Conservation (phyloP, 1,140 invertebrate species). For the Tigriopus japonicus region DNA sequence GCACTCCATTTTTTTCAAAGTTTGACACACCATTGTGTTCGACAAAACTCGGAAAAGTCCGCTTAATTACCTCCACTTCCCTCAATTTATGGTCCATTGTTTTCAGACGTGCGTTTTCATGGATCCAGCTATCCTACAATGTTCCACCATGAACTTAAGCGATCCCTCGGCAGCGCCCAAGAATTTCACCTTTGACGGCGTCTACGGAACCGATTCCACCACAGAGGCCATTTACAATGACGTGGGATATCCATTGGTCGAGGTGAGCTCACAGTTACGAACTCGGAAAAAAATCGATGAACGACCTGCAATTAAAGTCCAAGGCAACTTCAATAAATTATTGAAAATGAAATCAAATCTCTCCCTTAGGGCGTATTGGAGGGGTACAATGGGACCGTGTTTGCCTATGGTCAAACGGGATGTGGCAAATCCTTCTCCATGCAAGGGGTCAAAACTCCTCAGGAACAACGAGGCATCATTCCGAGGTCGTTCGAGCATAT, state of each 20-base stretch:
- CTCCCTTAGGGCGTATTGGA: conserved; percentile 48
- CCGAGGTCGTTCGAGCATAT: conserved; percentile 73
- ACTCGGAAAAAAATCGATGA: neutral
- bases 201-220: conserved; percentile 37
- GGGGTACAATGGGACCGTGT: conserved; percentile 69
- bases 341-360: neutral
- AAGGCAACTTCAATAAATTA: no score
- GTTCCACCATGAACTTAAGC: conserved; percentile 36
- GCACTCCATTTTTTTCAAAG: no score
- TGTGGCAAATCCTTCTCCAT: conserved; percentile 43
- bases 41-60: no score
- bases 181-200: conserved; percentile 52
- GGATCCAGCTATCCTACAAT: conserved; percentile 34
- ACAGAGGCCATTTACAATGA: conserved; percentile 47
- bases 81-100: conserved; percentile 20
- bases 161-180: conserved; percentile 41
- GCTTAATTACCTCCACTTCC: no score
- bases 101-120: conserved; percentile 52
- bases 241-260: conserved; percentile 43
- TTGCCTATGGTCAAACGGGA: conserved; percentile 72
- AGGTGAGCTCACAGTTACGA: conserved; percentile 28
- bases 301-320: neutral
- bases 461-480: conserved; percentile 48
- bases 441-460: conserved; percentile 32
- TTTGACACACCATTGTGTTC: no score